Base-by-base conservation (phyloP, 2,888 invertebrate species). In the Nephrotoma appendiculata region DNA sequence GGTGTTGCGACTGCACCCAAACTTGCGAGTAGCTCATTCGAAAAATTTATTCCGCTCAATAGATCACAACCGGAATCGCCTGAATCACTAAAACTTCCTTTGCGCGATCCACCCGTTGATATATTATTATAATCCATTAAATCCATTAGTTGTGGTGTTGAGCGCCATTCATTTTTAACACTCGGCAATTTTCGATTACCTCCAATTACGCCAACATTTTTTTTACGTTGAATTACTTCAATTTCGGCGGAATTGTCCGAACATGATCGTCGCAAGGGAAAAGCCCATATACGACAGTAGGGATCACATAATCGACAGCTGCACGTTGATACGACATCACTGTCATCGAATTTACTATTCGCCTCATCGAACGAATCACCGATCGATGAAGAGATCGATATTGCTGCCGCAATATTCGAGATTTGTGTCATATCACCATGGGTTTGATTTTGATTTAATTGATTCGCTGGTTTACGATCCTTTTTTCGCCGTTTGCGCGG, bases 401-500 rank as follows among this genome's bases (percentile, higher is more conserved):
- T 43, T 15, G 6, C 45, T 41, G 15, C 12, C n/a, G 41, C 15
- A 2, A 42, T 15, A 42, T 86, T 86, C n/a, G 15, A 2, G 31
- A 31, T 44, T 86, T 12, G 12, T n/a, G 19, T 57, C 6, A 7
- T 57, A 11, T 41, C 86, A 31, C 57, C 9, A 43, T 12, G 86
- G n/a, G 15, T 45, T 43, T 43, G 87, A 12, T n/a, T 83, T 83
- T 42, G 48, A 41, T 57, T 86, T 31, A 45, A 83, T 71, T 57
- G 86, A 57, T 85, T 83, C 88, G 86, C n/a, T 86, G 96, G 95
- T 92, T 96, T 96, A 89, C 96, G 93, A 90, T 97, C 97, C 92
- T 97, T 97, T 94, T 97, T 97, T 90, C 97, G 94, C 86, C 97
- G 94, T 91, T 97, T 97, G 86, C 97, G 93, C 6, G 97, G 97